Percentiles rank a stretch among this genome's conserved stretches.
phyloP scores from a whole-genome alignment of 2,797 vertebrate species.

The Parotocinclus haroldoi region DNA sequence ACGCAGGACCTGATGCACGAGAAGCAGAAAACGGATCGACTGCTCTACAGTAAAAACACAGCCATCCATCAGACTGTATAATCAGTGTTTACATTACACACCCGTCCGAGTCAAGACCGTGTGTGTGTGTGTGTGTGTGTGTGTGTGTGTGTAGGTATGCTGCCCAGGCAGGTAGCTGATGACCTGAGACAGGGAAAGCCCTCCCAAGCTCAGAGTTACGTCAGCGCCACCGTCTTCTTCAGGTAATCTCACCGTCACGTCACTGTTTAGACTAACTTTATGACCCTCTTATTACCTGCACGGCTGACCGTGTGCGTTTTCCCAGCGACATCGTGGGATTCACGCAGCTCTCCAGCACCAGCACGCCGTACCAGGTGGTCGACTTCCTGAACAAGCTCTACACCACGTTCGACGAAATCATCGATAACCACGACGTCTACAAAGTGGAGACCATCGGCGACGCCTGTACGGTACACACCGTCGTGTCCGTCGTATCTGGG shows the following conservation, averaged over 20 bases:
- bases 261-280: too few relatives aligned
- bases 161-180: constrained; percentile 80
- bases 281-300: neutral
- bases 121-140: constrained; percentile 3
- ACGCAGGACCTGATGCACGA: constrained; percentile 82
- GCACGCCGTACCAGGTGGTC: constrained; percentile 78
- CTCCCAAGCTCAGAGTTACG: constrained; percentile 77
- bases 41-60: constrained; percentile 75
- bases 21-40: constrained; percentile 82
- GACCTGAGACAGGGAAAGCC: constrained; percentile 79
- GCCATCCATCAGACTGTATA: too few relatives aligned
- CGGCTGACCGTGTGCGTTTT: neutral
- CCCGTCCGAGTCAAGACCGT: too few relatives aligned
- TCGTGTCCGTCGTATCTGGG: neutral
- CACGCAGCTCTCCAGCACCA: constrained; percentile 80
- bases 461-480: constrained; percentile 60
- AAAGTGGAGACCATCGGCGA: constrained; percentile 84
- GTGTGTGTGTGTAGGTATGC: constrained; percentile 69
- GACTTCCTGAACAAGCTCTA: constrained; percentile 83
- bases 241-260: constrained; percentile 59
- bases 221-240: constrained; percentile 82
- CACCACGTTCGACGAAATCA: constrained; percentile 82
- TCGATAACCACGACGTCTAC: constrained; percentile 82
- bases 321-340: constrained; percentile 83
- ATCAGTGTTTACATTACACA: too few relatives aligned